Conservation (phyloP, 2,888 invertebrate genomes). For the Argyresthia albistria region DNA sequence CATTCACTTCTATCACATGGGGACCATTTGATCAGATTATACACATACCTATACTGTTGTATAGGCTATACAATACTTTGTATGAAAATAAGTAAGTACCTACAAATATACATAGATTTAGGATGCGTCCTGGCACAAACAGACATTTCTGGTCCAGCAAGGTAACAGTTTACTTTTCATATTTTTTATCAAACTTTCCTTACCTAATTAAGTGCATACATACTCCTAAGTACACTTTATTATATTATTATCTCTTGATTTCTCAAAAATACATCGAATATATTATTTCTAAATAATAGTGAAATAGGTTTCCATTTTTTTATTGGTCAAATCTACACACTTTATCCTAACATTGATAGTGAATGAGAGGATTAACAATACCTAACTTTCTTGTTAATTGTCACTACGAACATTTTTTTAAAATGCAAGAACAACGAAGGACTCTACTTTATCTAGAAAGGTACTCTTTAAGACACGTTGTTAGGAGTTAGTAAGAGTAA, state of each 20-base stretch:
- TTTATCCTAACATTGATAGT: background rate
- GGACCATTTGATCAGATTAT: too few relatives aligned
- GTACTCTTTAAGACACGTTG: constrained; percentile 66
- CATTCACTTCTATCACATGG: background rate
- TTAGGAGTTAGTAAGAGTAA: constrained; percentile 22
- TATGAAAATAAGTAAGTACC: too few relatives aligned
- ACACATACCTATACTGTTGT: too few relatives aligned
- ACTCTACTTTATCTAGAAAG: constrained; percentile 47
- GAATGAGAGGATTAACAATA: background rate
- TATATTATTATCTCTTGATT: background rate
- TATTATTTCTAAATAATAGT: constrained; percentile 1
- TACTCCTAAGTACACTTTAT: too few relatives aligned
- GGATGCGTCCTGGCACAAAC: too few relatives aligned
- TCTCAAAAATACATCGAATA: constrained; percentile 1
- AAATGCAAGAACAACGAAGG: constrained; percentile 18
- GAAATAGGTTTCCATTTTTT: background rate
- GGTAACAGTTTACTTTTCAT: background rate
- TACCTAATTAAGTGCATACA: too few relatives aligned
- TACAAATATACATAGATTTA: too few relatives aligned
- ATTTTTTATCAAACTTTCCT: background rate
- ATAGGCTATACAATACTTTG: too few relatives aligned
- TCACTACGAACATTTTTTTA: constrained; percentile 1
- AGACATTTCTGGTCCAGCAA: background rate
- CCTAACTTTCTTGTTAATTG: background rate
- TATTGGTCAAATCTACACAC: background rate